Conservation (phyloP, 2,888 invertebrate species). For the Xanthorhoe spadicearia region DNA sequence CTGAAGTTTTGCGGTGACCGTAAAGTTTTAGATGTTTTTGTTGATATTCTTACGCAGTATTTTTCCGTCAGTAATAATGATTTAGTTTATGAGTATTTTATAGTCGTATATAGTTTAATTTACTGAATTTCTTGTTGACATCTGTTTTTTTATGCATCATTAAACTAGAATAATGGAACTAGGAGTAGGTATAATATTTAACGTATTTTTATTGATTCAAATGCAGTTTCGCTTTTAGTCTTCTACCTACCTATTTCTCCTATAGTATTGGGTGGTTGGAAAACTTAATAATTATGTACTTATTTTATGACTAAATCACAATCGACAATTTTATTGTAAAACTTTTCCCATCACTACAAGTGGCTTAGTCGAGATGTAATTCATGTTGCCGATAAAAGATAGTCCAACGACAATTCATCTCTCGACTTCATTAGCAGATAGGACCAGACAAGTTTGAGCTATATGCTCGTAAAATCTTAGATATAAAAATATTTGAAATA, state of each 20-base stretch:
- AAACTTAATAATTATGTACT: too few relatives aligned
- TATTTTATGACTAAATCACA: too few relatives aligned
- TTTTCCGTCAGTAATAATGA: slow-evolving; percentile 7
- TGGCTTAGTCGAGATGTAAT: slow-evolving; percentile 60
- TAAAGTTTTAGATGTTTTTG: slow-evolving; percentile 30
- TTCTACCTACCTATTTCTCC: too few relatives aligned
- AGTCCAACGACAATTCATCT: slow-evolving; percentile 57
- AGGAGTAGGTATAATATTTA: too few relatives aligned
- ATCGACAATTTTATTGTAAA: slow-evolving; percentile 5
- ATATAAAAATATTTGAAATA: too few relatives aligned
- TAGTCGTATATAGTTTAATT: not conserved
- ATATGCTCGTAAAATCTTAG: too few relatives aligned
- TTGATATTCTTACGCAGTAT: slow-evolving; percentile 16
- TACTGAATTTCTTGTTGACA: slow-evolving; percentile 1
- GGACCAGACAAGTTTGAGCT: slow-evolving; percentile 31
- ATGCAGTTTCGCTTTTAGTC: too few relatives aligned
- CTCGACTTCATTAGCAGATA: slow-evolving; percentile 66
- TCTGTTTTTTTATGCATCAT: not conserved
- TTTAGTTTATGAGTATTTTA: slow-evolving; percentile 5
- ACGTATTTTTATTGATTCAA: too few relatives aligned
- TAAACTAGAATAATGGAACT: not conserved
- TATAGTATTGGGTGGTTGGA: too few relatives aligned
- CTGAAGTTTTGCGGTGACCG: slow-evolving; percentile 20
- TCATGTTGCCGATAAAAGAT: slow-evolving; percentile 66
- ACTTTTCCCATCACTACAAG: slow-evolving; percentile 46